Evolutionary conservation across 1,140 invertebrate genomes (phyloP).

Genomic region (Apis florea): DNA sequence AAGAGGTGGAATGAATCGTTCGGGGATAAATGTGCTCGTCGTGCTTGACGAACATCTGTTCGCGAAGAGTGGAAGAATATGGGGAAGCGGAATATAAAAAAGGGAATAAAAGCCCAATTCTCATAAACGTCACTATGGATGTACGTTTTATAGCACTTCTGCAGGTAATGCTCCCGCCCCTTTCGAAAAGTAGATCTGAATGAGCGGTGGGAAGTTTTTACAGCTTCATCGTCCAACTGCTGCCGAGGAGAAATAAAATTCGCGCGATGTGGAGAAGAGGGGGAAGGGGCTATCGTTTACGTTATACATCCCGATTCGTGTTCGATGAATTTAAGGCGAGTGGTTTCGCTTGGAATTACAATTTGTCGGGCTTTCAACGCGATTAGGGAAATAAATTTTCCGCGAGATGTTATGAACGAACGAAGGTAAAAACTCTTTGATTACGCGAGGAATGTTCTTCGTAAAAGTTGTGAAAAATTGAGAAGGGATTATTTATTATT

Average conservation of each 20-base stretch:
- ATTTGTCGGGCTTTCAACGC: neutral
- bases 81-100: slow-evolving; percentile 35
- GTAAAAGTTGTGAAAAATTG: neutral
- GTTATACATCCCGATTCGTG: slow-evolving; percentile 3
- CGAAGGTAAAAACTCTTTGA: no score
- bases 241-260: slow-evolving; percentile 50
- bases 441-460: neutral
- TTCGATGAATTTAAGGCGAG: neutral
- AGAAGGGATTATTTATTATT: no score
- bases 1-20: neutral
- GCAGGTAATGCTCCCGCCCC: slow-evolving; percentile 30
- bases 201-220: slow-evolving; percentile 31
- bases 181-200: slow-evolving; percentile 43
- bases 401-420: neutral
- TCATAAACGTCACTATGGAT: slow-evolving; percentile 49
- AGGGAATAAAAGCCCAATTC: slow-evolving; percentile 43
- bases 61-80: neutral
- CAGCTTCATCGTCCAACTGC: slow-evolving; percentile 34
- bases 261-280: neutral
- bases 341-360: neutral
- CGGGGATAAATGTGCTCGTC: slow-evolving; percentile 1
- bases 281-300: neutral
- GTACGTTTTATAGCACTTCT: slow-evolving; percentile 44
- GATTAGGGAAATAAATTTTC: neutral
- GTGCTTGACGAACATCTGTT: slow-evolving; percentile 29